Conservation (phyloP, 92 coral and sea anemone genomes). For the Porites divaricata region DNA sequence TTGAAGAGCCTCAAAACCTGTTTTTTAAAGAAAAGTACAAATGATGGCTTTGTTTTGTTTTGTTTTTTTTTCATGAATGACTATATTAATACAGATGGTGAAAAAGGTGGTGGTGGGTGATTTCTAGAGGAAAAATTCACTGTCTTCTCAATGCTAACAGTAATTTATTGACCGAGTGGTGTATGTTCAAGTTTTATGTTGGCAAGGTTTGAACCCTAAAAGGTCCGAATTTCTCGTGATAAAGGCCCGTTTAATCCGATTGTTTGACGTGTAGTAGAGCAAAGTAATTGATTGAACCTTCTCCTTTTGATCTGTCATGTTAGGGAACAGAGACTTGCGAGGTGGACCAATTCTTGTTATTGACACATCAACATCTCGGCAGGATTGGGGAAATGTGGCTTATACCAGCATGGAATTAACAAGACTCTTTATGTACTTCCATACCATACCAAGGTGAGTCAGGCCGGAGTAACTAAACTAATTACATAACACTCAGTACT, state of each 20-base stretch:
- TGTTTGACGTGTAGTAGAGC: background rate
- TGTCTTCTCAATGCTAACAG: too few relatives aligned
- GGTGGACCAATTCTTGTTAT: conserved; percentile 85
- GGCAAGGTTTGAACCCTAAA: too few relatives aligned
- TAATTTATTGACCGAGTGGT: too few relatives aligned
- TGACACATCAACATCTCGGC: conserved; percentile 77
- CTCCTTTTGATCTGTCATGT: background rate
- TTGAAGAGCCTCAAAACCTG: background rate
- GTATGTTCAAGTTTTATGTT: too few relatives aligned
- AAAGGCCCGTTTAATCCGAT: too few relatives aligned
- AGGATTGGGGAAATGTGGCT: conserved; percentile 89
- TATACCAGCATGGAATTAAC: conserved; percentile 89
- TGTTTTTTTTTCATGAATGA: too few relatives aligned
- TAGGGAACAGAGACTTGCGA: conserved; percentile 84
- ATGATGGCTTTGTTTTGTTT: too few relatives aligned
- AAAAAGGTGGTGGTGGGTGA: too few relatives aligned
- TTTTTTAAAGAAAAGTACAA: too few relatives aligned
- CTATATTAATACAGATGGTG: too few relatives aligned
- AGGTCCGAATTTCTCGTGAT: too few relatives aligned
- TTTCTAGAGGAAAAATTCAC: too few relatives aligned
- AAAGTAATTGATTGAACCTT: background rate
- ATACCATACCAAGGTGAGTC: conserved; percentile 90
- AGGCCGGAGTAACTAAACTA: background rate
- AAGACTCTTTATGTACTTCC: conserved; percentile 85
- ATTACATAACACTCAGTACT: background rate